Evolutionary conservation across 2,113 vertebrate species (phyloP), one percentile per base, ranked within the genome.

Genomic region (Parotia lawesii): DNA sequence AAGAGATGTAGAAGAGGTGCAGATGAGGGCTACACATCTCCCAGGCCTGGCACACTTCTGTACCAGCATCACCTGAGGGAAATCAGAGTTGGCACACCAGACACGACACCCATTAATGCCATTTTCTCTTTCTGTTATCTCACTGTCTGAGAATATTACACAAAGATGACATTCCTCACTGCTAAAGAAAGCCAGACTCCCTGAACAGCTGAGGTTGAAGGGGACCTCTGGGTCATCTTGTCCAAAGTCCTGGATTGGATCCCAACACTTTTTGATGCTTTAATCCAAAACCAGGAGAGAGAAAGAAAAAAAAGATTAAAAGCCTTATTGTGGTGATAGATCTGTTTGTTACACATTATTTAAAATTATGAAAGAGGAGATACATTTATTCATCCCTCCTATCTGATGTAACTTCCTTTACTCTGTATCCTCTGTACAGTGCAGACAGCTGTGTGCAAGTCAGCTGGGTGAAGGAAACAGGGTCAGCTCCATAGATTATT

Each of bases 261-360:
- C 20, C 38, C 6, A 19, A 17, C 5, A 10, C 19, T 67, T 76
- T 18, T 45, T 8, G 0, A 19, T 61, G 12, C 29, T 92, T 79
- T 75, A 84, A 62, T 28, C 5, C 28, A 73, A 40, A 6, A 70
- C 10, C 22, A 31, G 25, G 5, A 15, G 9, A 31, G 6, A 10
- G 10, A 12, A 14, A 14, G 7, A 5, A 45, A 31, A 37, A 17
- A 13, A 10, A 4, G 6, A 6, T 65, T 29, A 56, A n/a, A 40
- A 22, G 5, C 1, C 9, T 24, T 53, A 24, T 5, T 62, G 29
- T 5, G 11, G 8, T 5, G 2, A 38, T 14, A 51, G 4, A 35
- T 51, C 17, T 51, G 5, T 50, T 82, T 75, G 9, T 61, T 61
- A 37, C 3, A 6, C 5, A 15, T 61, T 57, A 61, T 64, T 70